These are phyloP conservation scores for Sylvicola fuscatus DNA, from an alignment of 2,888 invertebrate species.

Conservation along the genomic window DNA sequence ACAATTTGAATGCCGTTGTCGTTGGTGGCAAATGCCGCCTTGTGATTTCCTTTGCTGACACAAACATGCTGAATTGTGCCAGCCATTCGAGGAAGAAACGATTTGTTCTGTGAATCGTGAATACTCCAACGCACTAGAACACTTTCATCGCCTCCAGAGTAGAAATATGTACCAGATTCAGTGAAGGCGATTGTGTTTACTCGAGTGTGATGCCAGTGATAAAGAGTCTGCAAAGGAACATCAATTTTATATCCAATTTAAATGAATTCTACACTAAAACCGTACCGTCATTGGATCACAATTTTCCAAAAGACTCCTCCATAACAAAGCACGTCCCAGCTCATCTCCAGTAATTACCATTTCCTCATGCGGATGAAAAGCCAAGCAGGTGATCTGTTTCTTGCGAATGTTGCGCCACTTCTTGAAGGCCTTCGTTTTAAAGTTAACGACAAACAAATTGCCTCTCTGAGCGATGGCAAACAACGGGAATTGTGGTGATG, in stretches of 20 bases:
- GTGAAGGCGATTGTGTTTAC: constrained; percentile 47
- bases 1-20: constrained; percentile 46
- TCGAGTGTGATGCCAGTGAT: constrained; percentile 60
- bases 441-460: constrained; percentile 15
- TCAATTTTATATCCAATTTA: too few species aligned
- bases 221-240: constrained; percentile 26
- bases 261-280: too few species aligned
- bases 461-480: constrained; percentile 13
- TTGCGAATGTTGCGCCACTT: constrained; percentile 11
- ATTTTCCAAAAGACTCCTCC: constrained; percentile 28
- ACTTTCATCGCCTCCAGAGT: constrained; percentile 57
- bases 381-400: constrained; percentile 34
- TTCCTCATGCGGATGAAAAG: constrained; percentile 42
- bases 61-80: background rate
- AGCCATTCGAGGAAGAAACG: background rate
- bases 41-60: background rate
- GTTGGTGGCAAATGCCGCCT: constrained; percentile 26
- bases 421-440: constrained; percentile 13
- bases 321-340: constrained; percentile 39
- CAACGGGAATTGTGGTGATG: constrained; percentile 14
- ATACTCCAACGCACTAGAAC: constrained; percentile 59
- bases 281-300: constrained; percentile 9
- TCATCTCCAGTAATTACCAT: constrained; percentile 47
- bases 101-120: constrained; percentile 27
- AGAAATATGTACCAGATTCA: constrained; percentile 38